A percentile compares a stretch with the other conserved stretches of the same genome.
Evolutionary conservation across 2,113 vertebrate genomes (phyloP).

Genomic region (Sinocyclocheilus grahami): DNA sequence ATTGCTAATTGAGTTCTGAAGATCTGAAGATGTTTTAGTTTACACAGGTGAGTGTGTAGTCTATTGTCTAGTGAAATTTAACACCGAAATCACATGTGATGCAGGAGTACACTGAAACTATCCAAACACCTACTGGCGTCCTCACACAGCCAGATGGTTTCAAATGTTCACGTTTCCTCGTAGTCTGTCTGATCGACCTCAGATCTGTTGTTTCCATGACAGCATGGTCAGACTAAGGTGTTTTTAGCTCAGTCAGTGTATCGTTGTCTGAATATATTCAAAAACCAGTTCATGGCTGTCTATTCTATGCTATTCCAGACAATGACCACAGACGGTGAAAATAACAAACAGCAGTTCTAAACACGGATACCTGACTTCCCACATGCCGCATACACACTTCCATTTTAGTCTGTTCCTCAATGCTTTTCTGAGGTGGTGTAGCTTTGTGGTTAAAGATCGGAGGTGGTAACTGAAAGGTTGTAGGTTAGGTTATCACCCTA

Average conservation of each 20-base stretch:
- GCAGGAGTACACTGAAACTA: background rate
- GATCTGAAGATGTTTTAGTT: background rate
- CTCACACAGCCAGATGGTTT: background rate
- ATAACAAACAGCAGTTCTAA: background rate
- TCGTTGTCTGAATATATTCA: background rate
- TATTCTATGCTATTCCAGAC: background rate
- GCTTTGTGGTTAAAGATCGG: background rate
- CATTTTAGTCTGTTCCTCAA: background rate
- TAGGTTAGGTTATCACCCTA: background rate
- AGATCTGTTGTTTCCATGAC: constrained; percentile 30
- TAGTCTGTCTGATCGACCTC: background rate
- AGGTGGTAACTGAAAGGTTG: background rate
- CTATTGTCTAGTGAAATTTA: background rate
- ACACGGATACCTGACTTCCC: constrained; percentile 22
- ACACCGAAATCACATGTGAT: background rate
- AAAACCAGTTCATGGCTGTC: background rate
- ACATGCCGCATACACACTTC: constrained; percentile 30
- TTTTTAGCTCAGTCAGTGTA: background rate
- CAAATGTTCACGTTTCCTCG: background rate
- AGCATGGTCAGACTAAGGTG: constrained; percentile 9
- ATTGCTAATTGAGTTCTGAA: background rate
- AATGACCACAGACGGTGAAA: background rate
- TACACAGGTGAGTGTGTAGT: background rate
- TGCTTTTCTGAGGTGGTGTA: background rate
- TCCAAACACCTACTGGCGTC: constrained; percentile 4